A percentile compares a stretch with the other conserved stretches of the same genome.
These are phyloP conservation scores for Phengaris arion DNA, from an alignment of 2,888 invertebrate species.

Conservation along the genomic window DNA sequence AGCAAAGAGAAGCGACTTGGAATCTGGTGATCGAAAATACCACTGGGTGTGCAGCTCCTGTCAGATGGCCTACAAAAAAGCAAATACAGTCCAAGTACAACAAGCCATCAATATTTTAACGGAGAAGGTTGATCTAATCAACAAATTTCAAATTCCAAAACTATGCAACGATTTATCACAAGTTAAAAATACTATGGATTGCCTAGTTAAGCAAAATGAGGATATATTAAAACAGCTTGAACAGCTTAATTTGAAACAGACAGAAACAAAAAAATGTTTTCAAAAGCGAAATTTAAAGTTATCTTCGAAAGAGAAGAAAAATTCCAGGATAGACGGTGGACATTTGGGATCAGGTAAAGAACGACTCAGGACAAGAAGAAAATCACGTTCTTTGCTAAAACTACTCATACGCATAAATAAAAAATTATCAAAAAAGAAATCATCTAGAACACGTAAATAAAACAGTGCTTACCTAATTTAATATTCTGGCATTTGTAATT, in stretches of 20 bases:
- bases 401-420: conserved; percentile 35
- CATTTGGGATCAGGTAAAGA: conserved; percentile 44
- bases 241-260: conserved; percentile 44
- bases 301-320: conserved; percentile 32
- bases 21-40: conserved; percentile 51
- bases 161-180: conserved; percentile 55
- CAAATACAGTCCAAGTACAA: conserved; percentile 38
- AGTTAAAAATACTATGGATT: conserved; percentile 53
- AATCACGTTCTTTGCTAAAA: conserved; percentile 36
- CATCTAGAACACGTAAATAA: conserved; percentile 29
- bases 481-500: not conserved
- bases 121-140: conserved; percentile 63
- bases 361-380: conserved; percentile 34
- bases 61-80: conserved; percentile 45
- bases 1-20: conserved; percentile 42
- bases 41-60: conserved; percentile 61
- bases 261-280: conserved; percentile 32
- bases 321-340: conserved; percentile 28
- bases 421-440: conserved; percentile 29
- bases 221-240: conserved; percentile 53
- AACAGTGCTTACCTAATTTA: conserved; percentile 26
- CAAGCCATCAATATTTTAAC: conserved; percentile 48
- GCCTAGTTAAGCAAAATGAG: conserved; percentile 57
- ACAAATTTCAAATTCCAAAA: conserved; percentile 64
- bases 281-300: conserved; percentile 34